These are phyloP conservation scores for Oryzias javanicus DNA, from an alignment of 2,113 vertebrate genomes.

Conservation along the genomic window DNA sequence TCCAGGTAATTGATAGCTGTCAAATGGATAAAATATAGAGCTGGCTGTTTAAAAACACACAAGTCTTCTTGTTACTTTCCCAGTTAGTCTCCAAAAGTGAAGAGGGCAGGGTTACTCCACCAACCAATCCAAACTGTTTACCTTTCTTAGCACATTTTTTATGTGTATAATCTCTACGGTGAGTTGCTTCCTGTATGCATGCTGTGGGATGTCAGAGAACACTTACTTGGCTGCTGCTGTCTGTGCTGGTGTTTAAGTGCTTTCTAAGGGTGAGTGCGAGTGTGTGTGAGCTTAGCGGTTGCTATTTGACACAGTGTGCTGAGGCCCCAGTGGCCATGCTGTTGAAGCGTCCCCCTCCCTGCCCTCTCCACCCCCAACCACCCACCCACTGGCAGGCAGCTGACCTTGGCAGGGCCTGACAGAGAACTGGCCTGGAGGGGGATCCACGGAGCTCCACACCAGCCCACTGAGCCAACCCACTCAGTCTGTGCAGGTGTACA, in stretches of 20 bases:
- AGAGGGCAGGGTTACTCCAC: constrained; percentile 31
- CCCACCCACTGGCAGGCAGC: constrained; percentile 56
- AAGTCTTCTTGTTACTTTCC: constrained; percentile 61
- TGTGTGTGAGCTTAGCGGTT: constrained; percentile 74
- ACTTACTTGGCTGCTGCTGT: constrained; percentile 14
- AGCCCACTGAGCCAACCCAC: constrained; percentile 73
- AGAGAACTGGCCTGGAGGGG: constrained; percentile 76
- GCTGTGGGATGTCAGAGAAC: constrained; percentile 5
- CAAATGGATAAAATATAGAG: constrained; percentile 56
- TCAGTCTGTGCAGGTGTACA: constrained; percentile 63
- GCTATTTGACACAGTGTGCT: constrained; percentile 80
- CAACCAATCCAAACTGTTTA: constrained; percentile 45
- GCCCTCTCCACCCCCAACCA: constrained; percentile 21
- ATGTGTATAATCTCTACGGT: background rate
- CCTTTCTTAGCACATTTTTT: constrained; percentile 3
- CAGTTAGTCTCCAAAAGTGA: constrained; percentile 34
- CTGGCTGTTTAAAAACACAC: constrained; percentile 57
- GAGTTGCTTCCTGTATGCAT: background rate
- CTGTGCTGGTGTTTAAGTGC: constrained; percentile 48
- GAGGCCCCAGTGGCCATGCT: constrained; percentile 70
- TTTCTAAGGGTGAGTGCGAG: constrained; percentile 29
- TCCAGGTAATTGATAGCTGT: constrained; percentile 62
- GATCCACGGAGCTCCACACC: constrained; percentile 65
- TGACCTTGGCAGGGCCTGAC: constrained; percentile 78
- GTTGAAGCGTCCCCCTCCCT: constrained; percentile 54